Evolutionary conservation across 2,888 invertebrate genomes (phyloP).

Genomic region (Chrysina gloriosa): DNA sequence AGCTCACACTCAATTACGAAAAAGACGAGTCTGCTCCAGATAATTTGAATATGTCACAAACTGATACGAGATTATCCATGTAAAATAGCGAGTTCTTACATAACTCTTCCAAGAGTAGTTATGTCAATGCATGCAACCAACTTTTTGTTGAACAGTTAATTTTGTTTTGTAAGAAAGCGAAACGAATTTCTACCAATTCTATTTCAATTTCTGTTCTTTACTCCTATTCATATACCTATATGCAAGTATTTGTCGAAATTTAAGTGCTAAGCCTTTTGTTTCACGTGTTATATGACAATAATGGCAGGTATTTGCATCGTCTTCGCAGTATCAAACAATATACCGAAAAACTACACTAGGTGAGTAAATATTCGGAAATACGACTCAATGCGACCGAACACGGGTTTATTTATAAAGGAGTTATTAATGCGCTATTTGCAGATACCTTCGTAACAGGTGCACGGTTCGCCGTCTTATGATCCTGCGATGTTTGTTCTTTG

Average conservation of each 20-base stretch:
- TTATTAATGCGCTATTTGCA: slow-evolving; percentile 17
- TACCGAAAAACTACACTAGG: not conserved
- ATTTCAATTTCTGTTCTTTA: too few species aligned
- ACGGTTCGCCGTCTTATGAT: not conserved
- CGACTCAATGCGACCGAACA: slow-evolving; percentile 10
- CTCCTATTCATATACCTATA: too few species aligned
- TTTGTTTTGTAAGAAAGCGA: too few species aligned
- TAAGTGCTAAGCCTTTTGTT: not conserved
- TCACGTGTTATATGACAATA: not conserved
- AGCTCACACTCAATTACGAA: too few species aligned
- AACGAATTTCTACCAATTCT: too few species aligned
- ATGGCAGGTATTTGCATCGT: not conserved
- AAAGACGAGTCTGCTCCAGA: too few species aligned
- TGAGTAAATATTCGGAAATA: slow-evolving; percentile 10
- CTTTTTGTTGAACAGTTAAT: too few species aligned
- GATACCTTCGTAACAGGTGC: slow-evolving; percentile 5
- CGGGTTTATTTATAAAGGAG: slow-evolving; percentile 18
- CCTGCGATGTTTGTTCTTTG: not conserved
- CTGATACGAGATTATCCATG: too few species aligned
- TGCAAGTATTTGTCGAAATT: not conserved
- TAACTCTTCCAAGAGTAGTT: too few species aligned
- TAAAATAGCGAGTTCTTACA: too few species aligned
- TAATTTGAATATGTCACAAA: too few species aligned
- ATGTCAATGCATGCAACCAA: too few species aligned
- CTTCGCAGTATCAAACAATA: not conserved